Percentiles rank a stretch among this genome's conserved stretches.
phyloP scores from a whole-genome alignment of 2,113 vertebrate species.

The Pluvianellus socialis region DNA sequence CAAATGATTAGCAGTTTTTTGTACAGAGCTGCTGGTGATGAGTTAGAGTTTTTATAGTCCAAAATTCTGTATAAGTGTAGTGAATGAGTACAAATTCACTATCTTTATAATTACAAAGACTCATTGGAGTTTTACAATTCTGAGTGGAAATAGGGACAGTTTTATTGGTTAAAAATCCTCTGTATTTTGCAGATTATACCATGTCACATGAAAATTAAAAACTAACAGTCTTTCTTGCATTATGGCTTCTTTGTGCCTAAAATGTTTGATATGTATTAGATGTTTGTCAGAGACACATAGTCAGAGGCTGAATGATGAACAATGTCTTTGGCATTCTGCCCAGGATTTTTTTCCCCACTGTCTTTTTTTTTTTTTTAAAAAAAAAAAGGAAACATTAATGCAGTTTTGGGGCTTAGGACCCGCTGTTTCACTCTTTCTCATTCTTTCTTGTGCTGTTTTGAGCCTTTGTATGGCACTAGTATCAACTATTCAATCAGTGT shows the following conservation, averaged over 20 bases:
- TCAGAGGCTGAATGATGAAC: neutral
- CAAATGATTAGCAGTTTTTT: neutral
- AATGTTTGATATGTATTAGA: neutral
- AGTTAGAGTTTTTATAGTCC: neutral
- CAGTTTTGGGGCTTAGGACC: neutral
- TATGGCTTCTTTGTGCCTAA: neutral
- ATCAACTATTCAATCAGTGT: constrained; percentile 17
- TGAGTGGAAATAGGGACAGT: neutral
- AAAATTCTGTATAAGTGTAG: neutral
- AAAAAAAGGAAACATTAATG: no score
- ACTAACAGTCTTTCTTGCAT: neutral
- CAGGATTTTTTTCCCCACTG: neutral
- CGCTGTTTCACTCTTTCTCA: neutral
- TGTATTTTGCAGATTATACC: neutral
- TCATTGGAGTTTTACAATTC: fast-evolving
- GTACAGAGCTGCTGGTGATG: neutral
- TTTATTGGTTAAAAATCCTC: neutral
- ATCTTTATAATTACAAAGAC: neutral
- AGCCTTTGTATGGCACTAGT: neutral
- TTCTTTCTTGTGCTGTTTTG: neutral
- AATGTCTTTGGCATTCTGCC: neutral
- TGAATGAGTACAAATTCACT: neutral
- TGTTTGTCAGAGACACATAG: neutral
- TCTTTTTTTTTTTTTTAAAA: neutral
- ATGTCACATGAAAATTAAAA: neutral